These are phyloP conservation scores for Aegotheles bennettii DNA, from an alignment of 2,113 vertebrate species.

Conservation along the genomic window DNA sequence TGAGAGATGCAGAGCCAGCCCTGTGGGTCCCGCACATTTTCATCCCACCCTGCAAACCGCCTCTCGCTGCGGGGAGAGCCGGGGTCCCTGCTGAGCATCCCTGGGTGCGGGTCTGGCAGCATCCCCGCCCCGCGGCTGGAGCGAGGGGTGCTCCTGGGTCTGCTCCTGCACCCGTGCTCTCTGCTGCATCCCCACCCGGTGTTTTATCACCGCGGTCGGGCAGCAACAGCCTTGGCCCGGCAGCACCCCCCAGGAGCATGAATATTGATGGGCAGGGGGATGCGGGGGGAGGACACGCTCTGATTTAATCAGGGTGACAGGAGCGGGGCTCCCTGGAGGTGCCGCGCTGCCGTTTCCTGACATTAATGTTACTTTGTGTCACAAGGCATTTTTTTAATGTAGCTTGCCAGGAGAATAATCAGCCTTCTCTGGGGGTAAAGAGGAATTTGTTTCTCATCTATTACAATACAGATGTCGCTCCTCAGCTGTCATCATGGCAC, in stretches of 20 bases:
- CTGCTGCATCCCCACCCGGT: too few relatives aligned
- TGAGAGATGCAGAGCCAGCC: fast-evolving
- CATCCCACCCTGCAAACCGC: not conserved
- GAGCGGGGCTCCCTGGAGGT: not conserved
- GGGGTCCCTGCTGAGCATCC: not conserved
- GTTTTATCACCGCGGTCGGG: not conserved
- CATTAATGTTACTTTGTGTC: constrained; percentile 13
- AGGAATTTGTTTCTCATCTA: constrained; percentile 4
- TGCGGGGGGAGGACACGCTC: not conserved
- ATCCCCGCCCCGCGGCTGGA: not conserved
- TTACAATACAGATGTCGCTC: not conserved
- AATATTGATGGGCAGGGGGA: not conserved
- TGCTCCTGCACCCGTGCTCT: not conserved
- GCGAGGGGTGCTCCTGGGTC: not conserved
- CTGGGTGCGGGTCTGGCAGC: not conserved
- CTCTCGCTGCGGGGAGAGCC: not conserved
- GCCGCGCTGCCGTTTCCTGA: not conserved
- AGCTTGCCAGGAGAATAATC: constrained; percentile 11
- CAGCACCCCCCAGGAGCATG: not conserved
- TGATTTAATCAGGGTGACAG: constrained; percentile 41
- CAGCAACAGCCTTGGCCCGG: not conserved
- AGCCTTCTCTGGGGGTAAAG: not conserved
- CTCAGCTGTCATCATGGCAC: constrained; percentile 4
- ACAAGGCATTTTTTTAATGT: constrained; percentile 10
- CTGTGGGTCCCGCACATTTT: fast-evolving